These are phyloP conservation scores for Coregonus sp. DNA, from an alignment of 2,797 vertebrate genomes.

Conservation along the genomic window DNA sequence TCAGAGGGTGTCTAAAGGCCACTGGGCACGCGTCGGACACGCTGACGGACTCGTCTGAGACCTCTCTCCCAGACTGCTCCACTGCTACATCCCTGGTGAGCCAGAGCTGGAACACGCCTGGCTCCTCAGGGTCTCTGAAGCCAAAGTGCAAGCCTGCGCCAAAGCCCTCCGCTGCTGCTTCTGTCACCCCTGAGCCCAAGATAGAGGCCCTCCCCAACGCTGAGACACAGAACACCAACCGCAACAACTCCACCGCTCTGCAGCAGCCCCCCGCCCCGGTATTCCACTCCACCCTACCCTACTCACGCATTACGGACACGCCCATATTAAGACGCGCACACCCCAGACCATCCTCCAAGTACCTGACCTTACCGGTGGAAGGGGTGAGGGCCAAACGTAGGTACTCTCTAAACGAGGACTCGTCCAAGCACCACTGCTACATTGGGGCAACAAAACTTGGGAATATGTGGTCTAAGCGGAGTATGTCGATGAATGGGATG, in stretches of 20 bases:
- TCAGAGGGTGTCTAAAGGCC: constrained; percentile 66
- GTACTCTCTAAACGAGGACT: constrained; percentile 85
- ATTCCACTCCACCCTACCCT: constrained; percentile 51
- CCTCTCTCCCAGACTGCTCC: constrained; percentile 83
- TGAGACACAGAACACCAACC: constrained; percentile 93
- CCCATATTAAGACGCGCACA: constrained; percentile 86
- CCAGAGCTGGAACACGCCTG: constrained; percentile 76
- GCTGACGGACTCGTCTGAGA: constrained; percentile 75
- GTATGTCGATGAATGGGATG: constrained; percentile 91
- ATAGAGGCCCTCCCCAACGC: constrained; percentile 65
- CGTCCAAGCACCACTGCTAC: constrained; percentile 49
- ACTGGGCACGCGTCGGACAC: constrained; percentile 65
- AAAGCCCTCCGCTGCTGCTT: constrained; percentile 62
- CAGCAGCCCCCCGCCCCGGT: constrained; percentile 70
- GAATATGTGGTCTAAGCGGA: constrained; percentile 83
- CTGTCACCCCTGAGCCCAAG: constrained; percentile 62
- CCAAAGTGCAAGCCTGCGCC: constrained; percentile 86
- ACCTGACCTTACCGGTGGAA: constrained; percentile 88
- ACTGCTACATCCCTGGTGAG: constrained; percentile 84
- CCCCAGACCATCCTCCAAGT: constrained; percentile 81
- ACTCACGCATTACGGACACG: constrained; percentile 72
- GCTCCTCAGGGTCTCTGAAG: constrained; percentile 76
- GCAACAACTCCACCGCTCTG: constrained; percentile 93
- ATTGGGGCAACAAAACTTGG: constrained; percentile 59
- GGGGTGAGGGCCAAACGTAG: constrained; percentile 80